These are phyloP conservation scores for Morinoia aosen DNA, from an alignment of 2,888 invertebrate species.

Conservation along the genomic window DNA sequence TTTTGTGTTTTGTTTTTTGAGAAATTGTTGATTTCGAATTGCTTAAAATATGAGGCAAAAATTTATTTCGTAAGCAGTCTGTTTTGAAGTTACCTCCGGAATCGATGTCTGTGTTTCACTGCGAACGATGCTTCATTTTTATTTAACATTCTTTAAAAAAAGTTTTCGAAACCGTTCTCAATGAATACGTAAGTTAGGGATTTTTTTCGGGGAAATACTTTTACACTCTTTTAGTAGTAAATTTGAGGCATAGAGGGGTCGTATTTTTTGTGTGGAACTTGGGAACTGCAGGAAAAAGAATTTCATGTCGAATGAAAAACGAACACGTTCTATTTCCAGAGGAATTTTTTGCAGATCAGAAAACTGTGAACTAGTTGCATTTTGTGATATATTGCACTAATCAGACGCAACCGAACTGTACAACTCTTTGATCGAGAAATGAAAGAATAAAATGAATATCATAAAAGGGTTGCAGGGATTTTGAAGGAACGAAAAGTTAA, in stretches of 20 bases:
- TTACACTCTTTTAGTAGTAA: not conserved
- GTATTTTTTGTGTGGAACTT: not conserved
- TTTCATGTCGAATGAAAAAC: not conserved
- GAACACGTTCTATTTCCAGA: not conserved
- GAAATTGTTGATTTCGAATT: too few species aligned
- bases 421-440: not conserved
- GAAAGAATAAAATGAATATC: not conserved
- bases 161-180: too few species aligned
- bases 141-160: too few species aligned
- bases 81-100: too few species aligned
- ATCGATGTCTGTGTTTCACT: too few species aligned
- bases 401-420: not conserved
- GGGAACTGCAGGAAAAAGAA: not conserved
- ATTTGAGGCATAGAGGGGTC: not conserved
- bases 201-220: not conserved
- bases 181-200: not conserved
- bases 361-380: not conserved
- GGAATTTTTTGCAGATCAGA: not conserved
- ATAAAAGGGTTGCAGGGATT: not conserved
- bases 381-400: not conserved
- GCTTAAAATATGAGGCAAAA: not conserved
- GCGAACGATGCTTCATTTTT: too few species aligned
- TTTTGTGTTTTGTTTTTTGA: too few species aligned
- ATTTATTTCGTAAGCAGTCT: too few species aligned
- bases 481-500: too few species aligned